Percentiles rank a stretch among this genome's conserved stretches.
These are phyloP conservation scores for Trichonephila inaurata DNA, from an alignment of 1,140 invertebrate species.

Conservation along the genomic window DNA sequence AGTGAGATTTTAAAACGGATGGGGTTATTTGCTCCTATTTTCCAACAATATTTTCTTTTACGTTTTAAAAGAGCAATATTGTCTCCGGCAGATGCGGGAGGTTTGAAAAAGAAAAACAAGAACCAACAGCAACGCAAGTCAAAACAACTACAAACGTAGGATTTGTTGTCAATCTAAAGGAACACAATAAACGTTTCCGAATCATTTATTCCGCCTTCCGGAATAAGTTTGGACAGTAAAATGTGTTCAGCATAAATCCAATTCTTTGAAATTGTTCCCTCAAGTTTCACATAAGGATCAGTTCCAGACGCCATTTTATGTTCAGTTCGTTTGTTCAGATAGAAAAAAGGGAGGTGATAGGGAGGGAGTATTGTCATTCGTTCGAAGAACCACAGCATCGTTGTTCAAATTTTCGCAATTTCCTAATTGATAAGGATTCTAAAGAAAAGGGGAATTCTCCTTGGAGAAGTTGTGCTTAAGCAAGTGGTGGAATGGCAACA, in stretches of 20 bases:
- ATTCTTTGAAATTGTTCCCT: conserved; percentile 18
- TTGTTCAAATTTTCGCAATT: background rate
- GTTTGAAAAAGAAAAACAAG: background rate
- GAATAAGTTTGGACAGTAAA: conserved; percentile 68
- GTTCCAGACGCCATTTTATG: conserved; percentile 42
- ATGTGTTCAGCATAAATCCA: conserved; percentile 65
- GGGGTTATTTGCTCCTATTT: conserved; percentile 22
- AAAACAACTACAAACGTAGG: conserved; percentile 25
- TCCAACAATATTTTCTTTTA: background rate
- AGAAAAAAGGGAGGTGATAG: background rate
- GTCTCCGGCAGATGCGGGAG: background rate
- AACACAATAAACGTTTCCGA: conserved; percentile 69
- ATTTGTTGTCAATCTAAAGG: conserved; percentile 73
- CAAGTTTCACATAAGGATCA: background rate
- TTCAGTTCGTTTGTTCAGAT: background rate
- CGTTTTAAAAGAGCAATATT: conserved; percentile 25
- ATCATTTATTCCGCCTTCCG: conserved; percentile 65
- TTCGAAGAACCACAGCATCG: background rate
- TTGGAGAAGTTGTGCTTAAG: background rate
- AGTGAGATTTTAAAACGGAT: conserved; percentile 47
- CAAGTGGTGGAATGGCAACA: background rate
- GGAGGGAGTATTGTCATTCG: background rate
- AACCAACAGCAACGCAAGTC: background rate
- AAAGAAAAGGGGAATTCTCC: background rate
- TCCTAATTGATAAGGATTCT: background rate